Evolutionary conservation across 2,888 invertebrate genomes (phyloP).

Genomic region (Hirtodrosophila alboralis): DNA sequence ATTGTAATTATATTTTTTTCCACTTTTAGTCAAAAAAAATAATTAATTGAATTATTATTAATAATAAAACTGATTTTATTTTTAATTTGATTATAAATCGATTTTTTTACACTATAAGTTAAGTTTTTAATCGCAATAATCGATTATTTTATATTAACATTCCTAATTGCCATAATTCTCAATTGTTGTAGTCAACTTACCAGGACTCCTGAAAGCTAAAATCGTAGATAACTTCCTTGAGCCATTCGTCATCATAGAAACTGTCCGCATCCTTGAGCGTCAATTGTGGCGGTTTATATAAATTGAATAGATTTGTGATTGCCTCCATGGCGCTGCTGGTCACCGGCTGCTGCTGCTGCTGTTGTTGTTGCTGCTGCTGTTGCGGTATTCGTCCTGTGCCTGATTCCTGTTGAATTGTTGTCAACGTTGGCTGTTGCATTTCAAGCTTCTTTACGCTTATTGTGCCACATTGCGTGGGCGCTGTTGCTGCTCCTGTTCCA

Average conservation of each 20-base stretch:
- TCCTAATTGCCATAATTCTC: not conserved
- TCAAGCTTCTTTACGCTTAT: slow-evolving; percentile 82
- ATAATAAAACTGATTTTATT: too few species aligned
- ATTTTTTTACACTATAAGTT: too few species aligned
- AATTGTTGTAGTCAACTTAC: slow-evolving; percentile 87
- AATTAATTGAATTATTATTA: too few species aligned
- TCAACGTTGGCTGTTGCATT: slow-evolving; percentile 59
- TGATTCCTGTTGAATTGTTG: slow-evolving; percentile 63
- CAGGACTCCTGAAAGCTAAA: slow-evolving; percentile 93
- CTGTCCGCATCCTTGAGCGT: slow-evolving; percentile 91
- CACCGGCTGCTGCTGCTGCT: slow-evolving; percentile 9
- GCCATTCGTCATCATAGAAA: slow-evolving; percentile 91
- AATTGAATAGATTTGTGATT: slow-evolving; percentile 79
- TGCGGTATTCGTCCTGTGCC: slow-evolving; percentile 28
- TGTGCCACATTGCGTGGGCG: slow-evolving; percentile 71
- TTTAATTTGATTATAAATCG: too few species aligned
- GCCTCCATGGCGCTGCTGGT: slow-evolving; percentile 61
- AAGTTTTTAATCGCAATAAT: too few species aligned
- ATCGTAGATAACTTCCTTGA: slow-evolving; percentile 93
- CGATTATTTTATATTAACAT: too few species aligned
- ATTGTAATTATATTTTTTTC: too few species aligned
- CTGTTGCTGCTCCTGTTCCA: not conserved
- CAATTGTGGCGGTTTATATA: slow-evolving; percentile 91
- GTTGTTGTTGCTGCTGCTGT: slow-evolving; percentile 43
- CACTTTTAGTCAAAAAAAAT: too few species aligned